Base-by-base conservation (phyloP, 1,140 invertebrate species). In the Oreohelix idahoensis region DNA sequence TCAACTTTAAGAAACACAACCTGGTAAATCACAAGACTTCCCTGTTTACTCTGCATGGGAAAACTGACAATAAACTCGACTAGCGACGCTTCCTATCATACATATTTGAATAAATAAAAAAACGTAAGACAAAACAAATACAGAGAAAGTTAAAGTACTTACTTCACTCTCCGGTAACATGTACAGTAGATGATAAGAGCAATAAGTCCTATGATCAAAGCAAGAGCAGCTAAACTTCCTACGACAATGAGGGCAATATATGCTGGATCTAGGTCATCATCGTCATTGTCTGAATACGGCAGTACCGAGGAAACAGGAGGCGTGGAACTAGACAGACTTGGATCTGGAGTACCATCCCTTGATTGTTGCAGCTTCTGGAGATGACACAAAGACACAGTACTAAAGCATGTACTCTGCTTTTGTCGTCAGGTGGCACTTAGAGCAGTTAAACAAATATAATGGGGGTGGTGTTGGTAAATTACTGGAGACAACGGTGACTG, bases 181-280 rank as follows among this genome's bases (percentile, higher is more conserved):
- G 63, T n/a, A 66, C 63, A 66, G 32, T 66, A 66, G 8, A 66
- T n/a, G 29, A 66, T 66, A 32, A 66, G 63, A 66, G 63, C 63
- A 66, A 66, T 66, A n/a, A 58, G 15, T 23, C 10, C 53, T n/a
- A n/a, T n/a, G 20, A 66, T 66, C 2, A 66, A 5, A 32, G 29
- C 63, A 2, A 66, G n/a, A 32, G 8, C n/a, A 35, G 17, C n/a
- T 2, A 66, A 10, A 17, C 63, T 8, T 11, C 63, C 63, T 8
- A 66, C 20, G 29, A 66, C 63, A 66, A 66, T 66, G 8, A 32
- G n/a, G 1, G 63, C 63, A 66, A 66, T 66, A 35, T 66, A 66
- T 13, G 63, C 63, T 35, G 63, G 63, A 32, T 66, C 63, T 2
- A 66, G 63, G 29, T n/a, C 20, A 66, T 32, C 29, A 23, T 66